phyloP scores from a whole-genome alignment of 1,140 invertebrate species.

The Nasonia longicornis region DNA sequence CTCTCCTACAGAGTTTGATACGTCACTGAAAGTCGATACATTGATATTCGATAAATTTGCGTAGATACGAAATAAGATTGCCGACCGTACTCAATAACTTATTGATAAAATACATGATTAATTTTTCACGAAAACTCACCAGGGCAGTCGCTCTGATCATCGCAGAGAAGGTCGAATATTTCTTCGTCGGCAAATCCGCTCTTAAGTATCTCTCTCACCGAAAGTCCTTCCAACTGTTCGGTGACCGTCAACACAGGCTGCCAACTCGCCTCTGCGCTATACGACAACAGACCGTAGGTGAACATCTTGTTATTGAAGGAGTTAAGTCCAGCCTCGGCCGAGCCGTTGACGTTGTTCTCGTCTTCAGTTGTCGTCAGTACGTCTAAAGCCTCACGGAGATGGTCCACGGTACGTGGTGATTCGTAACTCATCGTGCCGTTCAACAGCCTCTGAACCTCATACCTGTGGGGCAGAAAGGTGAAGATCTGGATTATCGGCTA shows the following conservation, averaged over 20 bases:
- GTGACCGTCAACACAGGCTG: slow-evolving; percentile 60
- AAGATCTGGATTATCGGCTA: not conserved
- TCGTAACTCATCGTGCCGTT: slow-evolving; percentile 58
- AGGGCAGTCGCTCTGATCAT: slow-evolving; percentile 56
- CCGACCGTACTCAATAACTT: too few species aligned
- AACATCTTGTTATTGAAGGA: slow-evolving; percentile 65
- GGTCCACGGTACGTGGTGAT: slow-evolving; percentile 56
- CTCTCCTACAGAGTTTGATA: too few species aligned
- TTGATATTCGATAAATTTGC: too few species aligned
- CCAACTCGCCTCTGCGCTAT: slow-evolving; percentile 53
- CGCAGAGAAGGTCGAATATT: slow-evolving; percentile 56
- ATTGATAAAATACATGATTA: too few species aligned
- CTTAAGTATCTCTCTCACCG: slow-evolving; percentile 57
- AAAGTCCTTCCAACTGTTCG: slow-evolving; percentile 54
- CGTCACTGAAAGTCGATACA: too few species aligned
- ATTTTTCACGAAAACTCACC: slow-evolving; percentile 39
- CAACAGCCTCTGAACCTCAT: slow-evolving; percentile 60
- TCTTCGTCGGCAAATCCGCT: slow-evolving; percentile 53
- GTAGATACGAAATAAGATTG: too few species aligned
- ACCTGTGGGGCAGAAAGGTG: slow-evolving; percentile 51
- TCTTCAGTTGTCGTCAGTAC: slow-evolving; percentile 46
- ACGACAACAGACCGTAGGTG: slow-evolving; percentile 60
- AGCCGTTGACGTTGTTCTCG: not conserved
- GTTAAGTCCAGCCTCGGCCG: slow-evolving; percentile 42
- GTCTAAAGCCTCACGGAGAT: slow-evolving; percentile 61